These are phyloP conservation scores for Perccottus glenii DNA, from an alignment of 2,113 vertebrate species.

Conservation along the genomic window DNA sequence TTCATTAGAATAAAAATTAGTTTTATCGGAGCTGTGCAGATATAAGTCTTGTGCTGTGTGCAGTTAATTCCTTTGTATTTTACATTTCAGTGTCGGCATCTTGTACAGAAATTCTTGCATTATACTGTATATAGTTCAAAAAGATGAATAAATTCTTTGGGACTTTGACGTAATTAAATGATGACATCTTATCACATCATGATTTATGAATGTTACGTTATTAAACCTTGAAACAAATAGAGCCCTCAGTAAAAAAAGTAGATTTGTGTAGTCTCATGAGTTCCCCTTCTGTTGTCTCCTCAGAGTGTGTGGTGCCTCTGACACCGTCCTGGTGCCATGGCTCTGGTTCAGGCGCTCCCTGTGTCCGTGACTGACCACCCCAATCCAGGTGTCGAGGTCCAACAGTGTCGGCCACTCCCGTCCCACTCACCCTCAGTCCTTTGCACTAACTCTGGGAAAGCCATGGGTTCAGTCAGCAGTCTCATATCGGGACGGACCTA, in stretches of 20 bases:
- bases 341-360: constrained; percentile 90
- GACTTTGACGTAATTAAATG: not conserved
- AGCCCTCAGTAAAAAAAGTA: not conserved
- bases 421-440: constrained; percentile 39
- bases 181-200: not conserved
- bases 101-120: too few relatives aligned
- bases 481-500: constrained; percentile 90
- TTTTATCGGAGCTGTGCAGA: constrained; percentile 6
- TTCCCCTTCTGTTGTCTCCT: constrained; percentile 25
- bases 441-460: constrained; percentile 57
- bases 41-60: constrained; percentile 3
- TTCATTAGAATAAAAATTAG: constrained; percentile 1
- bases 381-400: constrained; percentile 76
- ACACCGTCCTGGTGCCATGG: constrained; percentile 82
- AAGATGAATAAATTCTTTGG: constrained; percentile 9
- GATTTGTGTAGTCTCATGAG: not conserved
- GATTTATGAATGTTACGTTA: not conserved
- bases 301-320: constrained; percentile 80
- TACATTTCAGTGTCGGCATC: too few relatives aligned
- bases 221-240: not conserved
- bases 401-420: constrained; percentile 66
- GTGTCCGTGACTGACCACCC: constrained; percentile 84
- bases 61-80: constrained; percentile 8
- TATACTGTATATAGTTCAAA: not conserved
- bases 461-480: constrained; percentile 96